Evolutionary conservation across 2,888 invertebrate species (phyloP), one percentile per base, ranked within the genome.

Genomic region (Brachyopa scutellaris): DNA sequence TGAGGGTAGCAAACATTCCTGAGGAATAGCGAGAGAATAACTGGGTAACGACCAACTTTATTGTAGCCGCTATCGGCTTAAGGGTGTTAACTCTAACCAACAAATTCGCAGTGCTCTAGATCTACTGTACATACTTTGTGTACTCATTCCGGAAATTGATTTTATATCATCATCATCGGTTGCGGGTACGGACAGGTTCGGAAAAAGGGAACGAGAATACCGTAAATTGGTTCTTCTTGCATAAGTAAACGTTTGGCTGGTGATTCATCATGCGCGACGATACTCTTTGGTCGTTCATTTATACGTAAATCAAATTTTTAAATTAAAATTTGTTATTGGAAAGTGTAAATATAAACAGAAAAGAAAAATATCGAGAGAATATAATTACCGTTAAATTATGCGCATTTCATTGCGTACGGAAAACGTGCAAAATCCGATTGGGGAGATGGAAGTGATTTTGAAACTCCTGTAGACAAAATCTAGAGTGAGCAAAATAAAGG

Each of bases 81-180:
- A n/a, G n/a, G n/a, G n/a, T n/a, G n/a, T n/a, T n/a, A n/a, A n/a
- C n/a, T n/a, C n/a, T n/a, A n/a, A n/a, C 36, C 64, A 49, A 31
- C 49, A 74, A 51, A 42, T 19, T 33, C 51, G 15, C 33, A 31
- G 29, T 74, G 73, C 47, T 57, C 66, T 49, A 74, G 57, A 74
- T 74, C 15, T 38, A 26, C 47, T n/a, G n/a, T n/a, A 40, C 40
- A 67, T 23, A 57, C 38, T 49, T 66, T 74, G 47, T 74, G 47
- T 49, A 67, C n/a, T 66, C 59, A 62, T 40, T 70, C 64, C 78
- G 78, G 78, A 78, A 72, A 78, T 78, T 78, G 78, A 78, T 78
- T 78, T 72, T 78, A 59, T 72, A 78, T 72, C 78, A 66, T 59
- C 70, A 70, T 64, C 57, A 49, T 17, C 47, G 29, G 11, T 4